Conservation (phyloP, 1,140 invertebrate species). For the Cryptotermes secundus region DNA sequence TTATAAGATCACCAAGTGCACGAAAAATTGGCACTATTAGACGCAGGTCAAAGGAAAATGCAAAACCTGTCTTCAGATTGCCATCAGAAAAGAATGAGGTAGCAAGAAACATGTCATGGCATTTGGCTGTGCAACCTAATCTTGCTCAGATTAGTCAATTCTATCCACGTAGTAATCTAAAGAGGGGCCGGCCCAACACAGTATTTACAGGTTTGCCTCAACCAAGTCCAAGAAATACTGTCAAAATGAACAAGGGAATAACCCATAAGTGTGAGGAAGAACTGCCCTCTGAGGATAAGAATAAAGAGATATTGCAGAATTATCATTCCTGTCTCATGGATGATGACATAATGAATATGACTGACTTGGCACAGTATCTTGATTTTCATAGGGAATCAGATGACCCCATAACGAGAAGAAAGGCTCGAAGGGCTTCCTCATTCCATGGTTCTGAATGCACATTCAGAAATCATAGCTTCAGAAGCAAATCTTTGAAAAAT, state of each 20-base stretch:
- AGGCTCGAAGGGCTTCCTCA: constrained; percentile 31
- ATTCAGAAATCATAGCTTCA: constrained; percentile 36
- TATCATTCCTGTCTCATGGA: not conserved
- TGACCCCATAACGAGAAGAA: not conserved
- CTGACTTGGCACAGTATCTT: not conserved
- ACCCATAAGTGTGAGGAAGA: not conserved
- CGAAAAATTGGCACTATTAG: constrained; percentile 74
- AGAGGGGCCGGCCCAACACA: constrained; percentile 44
- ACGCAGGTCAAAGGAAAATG: constrained; percentile 61
- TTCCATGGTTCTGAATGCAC: constrained; percentile 22
- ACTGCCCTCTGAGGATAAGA: too few relatives aligned
- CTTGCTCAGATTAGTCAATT: constrained; percentile 30
- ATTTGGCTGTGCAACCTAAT: constrained; percentile 35
- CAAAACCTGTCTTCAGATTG: constrained; percentile 39
- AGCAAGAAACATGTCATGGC: constrained; percentile 38
- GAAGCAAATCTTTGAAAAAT: constrained; percentile 30
- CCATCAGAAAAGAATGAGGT: not conserved
- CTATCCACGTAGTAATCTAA: constrained; percentile 36
- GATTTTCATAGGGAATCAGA: not conserved
- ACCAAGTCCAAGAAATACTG: constrained; percentile 36
- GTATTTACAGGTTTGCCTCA: constrained; percentile 42
- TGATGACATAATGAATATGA: not conserved
- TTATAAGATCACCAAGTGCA: constrained; percentile 76
- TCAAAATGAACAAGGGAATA: not conserved
- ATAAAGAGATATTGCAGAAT: not conserved